Base-by-base conservation (phyloP, 1,140 invertebrate genomes). In the Meloidogyne chitwoodi region DNA sequence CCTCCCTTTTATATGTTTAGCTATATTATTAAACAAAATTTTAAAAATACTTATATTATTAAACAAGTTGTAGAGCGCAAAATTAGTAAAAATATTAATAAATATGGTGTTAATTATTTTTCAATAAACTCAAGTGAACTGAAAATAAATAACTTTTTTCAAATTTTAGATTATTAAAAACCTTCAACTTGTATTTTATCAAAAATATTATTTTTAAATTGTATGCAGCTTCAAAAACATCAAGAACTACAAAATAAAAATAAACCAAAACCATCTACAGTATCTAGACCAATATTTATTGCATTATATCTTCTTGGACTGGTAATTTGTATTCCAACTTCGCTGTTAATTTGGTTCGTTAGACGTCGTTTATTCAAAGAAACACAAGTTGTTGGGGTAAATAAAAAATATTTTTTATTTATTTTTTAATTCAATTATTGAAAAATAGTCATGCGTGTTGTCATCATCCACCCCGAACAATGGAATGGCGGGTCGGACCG, bases 401-500 rank as follows among this genome's bases (percentile, higher is more conserved):
- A 26, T 27, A n/a, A n/a, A n/a, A n/a, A n/a, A 1, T 24, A 29
- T 63, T 34, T 70, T 63, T 81, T 29, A 24, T 64, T 10, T 34
- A 1, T 14, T 26, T 10, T 11, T 5, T 66, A 16, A 76, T 62
- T 19, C 68, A 22, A 63, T 38, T 12, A 41, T 22, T 77, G 76
- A 77, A 44, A 44, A 56, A 41, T 48, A 84, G 77, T 63, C 76
- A 86, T 86, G 85, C 85, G 82, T 70, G 83, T 86, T 75, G 84
- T 86, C 76, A 84, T 87, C 70, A 80, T 86, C 76, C 85, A 86
- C 73, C 85, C 85, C 26, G 85, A 87, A 72, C 85, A 87, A 72
- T 86, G 85, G 84, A 86, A 86, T 75, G 84, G 84, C 29, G 84
- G 84, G 11, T 85, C 83, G 34, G 84, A 86, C 77, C 77, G 83